Evolutionary conservation across 2,888 invertebrate genomes (phyloP), one percentile per base, ranked within the genome.

Genomic region (Acrocyrtus sp.): DNA sequence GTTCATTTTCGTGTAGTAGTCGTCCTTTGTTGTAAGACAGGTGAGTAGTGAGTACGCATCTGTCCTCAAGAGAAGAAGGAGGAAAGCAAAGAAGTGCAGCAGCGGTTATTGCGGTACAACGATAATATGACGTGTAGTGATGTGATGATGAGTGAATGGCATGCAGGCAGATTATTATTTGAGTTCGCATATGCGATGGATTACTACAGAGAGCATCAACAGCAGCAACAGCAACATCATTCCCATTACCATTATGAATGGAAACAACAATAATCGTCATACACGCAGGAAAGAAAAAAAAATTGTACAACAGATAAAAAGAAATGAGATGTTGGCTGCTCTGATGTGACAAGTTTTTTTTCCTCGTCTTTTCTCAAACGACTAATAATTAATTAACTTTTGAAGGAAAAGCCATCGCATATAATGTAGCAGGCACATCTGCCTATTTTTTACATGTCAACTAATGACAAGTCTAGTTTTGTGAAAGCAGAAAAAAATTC

Each of bases 331-430:
- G 58, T 27, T 58, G 58, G 19, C 41, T 41, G 17, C 43, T 45
- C 8, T 41, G 45, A 58, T 45, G 58, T 58, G 58, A 58, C 58
- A 58, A 58, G 58, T 58, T 58, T 58, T 45, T 43, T 45, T 50
- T n/a, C n/a, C 5, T 12, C 19, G 17, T 45, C 39, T 41, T 41
- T 10, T 10, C 6, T 39, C 39, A 12, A 39, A 39, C 12, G 39
- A 6, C 39, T n/a, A n/a, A 39, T 39, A 39, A 39, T 39, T 39
- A 39, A 39, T 39, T 39, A 39, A 39, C 39, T 39, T 39, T 12
- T 39, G 6, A 10, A 39, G 39, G 12, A 12, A 39, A 12, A 39
- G 39, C n/a, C n/a, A 39, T 6, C 6, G 39, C 6, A 39, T 39
- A 39, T 6, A 12, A 6, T 39, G 6, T 12, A 39, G 6, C 12